Conservation (phyloP, 2,888 invertebrate species). For the Amiota mariae region DNA sequence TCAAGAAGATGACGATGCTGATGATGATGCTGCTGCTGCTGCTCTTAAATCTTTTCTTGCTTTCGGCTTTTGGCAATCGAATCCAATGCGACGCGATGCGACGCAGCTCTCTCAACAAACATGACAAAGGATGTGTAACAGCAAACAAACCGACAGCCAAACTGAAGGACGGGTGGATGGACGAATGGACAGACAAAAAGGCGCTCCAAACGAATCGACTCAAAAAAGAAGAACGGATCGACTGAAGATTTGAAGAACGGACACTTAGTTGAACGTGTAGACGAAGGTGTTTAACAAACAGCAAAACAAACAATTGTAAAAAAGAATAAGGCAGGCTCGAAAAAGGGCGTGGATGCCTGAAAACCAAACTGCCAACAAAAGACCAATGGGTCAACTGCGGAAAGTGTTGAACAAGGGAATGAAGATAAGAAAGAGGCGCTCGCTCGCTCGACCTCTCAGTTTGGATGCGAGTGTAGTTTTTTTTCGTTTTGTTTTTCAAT, state of each 20-base stretch:
- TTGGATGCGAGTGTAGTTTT: not conserved
- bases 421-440: slow-evolving; percentile 9
- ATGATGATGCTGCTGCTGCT: slow-evolving; percentile 14
- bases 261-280: slow-evolving; percentile 57
- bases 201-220: slow-evolving; percentile 3
- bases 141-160: slow-evolving; percentile 7
- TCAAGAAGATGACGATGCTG: not conserved
- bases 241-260: slow-evolving; percentile 49
- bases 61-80: slow-evolving; percentile 32
- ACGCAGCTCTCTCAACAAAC: slow-evolving; percentile 40
- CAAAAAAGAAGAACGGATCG: slow-evolving; percentile 15
- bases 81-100: slow-evolving; percentile 34
- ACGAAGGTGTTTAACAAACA: slow-evolving; percentile 72
- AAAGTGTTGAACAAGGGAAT: slow-evolving; percentile 57
- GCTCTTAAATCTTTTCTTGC: slow-evolving; percentile 53
- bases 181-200: slow-evolving; percentile 46
- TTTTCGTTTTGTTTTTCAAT: too few species aligned
- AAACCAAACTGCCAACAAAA: slow-evolving; percentile 40
- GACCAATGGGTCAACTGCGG: slow-evolving; percentile 21
- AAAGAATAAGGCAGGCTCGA: slow-evolving; percentile 22
- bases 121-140: slow-evolving; percentile 64
- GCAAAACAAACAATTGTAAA: slow-evolving; percentile 70
- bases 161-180: not conserved
- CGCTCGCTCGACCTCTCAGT: not conserved
- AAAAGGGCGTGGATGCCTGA: slow-evolving; percentile 65